Evolutionary conservation across 2,797 vertebrate species (phyloP).

Genomic region (Nannoperca obscura): DNA sequence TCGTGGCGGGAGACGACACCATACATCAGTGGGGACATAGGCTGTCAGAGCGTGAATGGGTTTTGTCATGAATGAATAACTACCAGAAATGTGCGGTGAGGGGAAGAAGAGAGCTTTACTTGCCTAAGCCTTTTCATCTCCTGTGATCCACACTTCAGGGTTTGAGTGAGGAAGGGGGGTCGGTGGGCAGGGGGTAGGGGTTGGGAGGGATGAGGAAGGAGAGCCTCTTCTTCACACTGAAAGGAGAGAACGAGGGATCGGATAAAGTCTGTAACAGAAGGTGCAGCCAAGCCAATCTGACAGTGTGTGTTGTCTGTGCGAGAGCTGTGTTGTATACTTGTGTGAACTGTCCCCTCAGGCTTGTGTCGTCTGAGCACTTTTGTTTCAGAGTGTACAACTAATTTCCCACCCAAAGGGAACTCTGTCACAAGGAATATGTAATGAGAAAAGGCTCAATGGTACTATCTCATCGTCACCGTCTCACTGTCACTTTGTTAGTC

Average conservation of each 20-base stretch:
- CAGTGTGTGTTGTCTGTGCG: slow-evolving; percentile 37
- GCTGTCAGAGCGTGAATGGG: slow-evolving; percentile 87
- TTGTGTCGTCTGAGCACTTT: slow-evolving; percentile 50
- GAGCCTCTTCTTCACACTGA: slow-evolving; percentile 38
- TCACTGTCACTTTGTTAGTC: slow-evolving; percentile 32
- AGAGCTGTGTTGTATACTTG: slow-evolving; percentile 53
- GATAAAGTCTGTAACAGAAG: slow-evolving; percentile 50
- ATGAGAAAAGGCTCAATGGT: slow-evolving; percentile 37
- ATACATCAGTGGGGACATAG: slow-evolving; percentile 81
- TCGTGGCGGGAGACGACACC: slow-evolving; percentile 73
- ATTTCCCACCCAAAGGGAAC: slow-evolving; percentile 63
- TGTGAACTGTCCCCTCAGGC: slow-evolving; percentile 66
- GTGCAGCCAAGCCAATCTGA: slow-evolving; percentile 49
- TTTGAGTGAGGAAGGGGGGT: slow-evolving; percentile 37
- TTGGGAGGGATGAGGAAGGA: slow-evolving; percentile 43
- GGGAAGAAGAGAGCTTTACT: slow-evolving; percentile 80
- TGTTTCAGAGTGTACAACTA: slow-evolving; percentile 58
- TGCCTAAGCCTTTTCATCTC: slow-evolving; percentile 83
- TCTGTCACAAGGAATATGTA: slow-evolving; percentile 53
- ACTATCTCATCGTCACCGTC: slow-evolving; percentile 24
- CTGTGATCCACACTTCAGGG: slow-evolving; percentile 82
- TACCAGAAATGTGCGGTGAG: slow-evolving; percentile 79
- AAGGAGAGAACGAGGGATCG: slow-evolving; percentile 35
- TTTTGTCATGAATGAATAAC: slow-evolving; percentile 90
- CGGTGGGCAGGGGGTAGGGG: slow-evolving; percentile 11